Evolutionary conservation across 2,113 vertebrate genomes (phyloP).

Genomic region (Mustela lutreola): DNA sequence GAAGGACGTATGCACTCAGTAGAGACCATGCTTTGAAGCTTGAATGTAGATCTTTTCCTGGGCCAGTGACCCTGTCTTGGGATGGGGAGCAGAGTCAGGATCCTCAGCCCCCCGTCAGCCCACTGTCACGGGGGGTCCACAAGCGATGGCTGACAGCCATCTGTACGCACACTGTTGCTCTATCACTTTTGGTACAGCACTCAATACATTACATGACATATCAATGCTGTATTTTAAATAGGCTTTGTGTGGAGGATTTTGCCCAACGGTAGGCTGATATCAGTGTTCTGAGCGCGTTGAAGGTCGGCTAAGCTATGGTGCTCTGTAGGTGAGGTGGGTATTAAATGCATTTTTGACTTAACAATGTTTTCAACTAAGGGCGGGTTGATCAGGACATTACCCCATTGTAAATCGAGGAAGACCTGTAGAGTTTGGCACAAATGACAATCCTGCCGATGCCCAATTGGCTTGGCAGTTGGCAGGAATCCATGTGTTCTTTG

Average conservation of each 20-base stretch:
- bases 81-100: neutral
- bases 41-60: neutral
- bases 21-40: neutral
- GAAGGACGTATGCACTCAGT: accelerated
- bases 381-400: neutral
- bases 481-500: neutral
- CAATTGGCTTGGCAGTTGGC: conserved; percentile 16
- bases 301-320: neutral
- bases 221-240: neutral
- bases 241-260: neutral
- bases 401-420: neutral
- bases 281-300: neutral
- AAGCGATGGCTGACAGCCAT: neutral
- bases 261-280: neutral
- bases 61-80: neutral
- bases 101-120: neutral
- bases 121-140: neutral
- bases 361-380: neutral
- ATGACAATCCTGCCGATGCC: conserved; percentile 23
- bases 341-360: neutral
- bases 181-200: neutral
- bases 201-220: neutral
- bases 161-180: neutral
- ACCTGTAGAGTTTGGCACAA: conserved; percentile 54
- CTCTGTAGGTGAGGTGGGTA: neutral